Evolutionary conservation across 2,797 vertebrate species (phyloP).

Genomic region (Chrysolophus pictus): DNA sequence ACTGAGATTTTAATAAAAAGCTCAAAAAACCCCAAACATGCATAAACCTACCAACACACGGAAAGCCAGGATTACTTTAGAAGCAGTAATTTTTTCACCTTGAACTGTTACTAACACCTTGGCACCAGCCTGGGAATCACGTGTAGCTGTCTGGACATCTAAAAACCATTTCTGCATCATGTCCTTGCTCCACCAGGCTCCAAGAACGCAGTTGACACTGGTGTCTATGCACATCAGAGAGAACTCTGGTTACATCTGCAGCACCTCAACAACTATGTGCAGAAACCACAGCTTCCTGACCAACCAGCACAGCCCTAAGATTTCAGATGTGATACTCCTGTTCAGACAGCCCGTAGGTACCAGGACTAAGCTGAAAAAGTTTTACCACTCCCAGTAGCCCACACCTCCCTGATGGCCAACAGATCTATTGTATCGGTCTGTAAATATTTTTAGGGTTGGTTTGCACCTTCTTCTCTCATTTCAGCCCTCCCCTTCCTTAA

Average conservation of each 20-base stretch:
- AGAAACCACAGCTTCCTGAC: background rate
- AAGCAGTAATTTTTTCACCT: background rate
- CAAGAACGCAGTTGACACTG: background rate
- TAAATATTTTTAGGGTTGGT: background rate
- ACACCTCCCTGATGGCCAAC: background rate
- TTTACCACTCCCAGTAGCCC: background rate
- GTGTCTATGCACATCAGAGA: background rate
- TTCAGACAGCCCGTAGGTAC: background rate
- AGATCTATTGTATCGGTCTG: background rate
- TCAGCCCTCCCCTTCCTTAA: background rate
- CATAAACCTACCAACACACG: background rate
- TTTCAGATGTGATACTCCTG: rapidly evolving
- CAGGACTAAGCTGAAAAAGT: background rate
- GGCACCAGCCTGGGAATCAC: conserved; percentile 23
- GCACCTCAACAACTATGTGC: background rate
- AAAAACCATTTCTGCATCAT: conserved; percentile 21
- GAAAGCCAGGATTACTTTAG: background rate
- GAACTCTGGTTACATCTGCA: background rate
- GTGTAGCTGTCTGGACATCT: conserved; percentile 14
- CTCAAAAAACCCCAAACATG: background rate
- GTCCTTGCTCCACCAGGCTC: background rate
- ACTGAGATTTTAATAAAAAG: background rate
- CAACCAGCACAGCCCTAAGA: background rate
- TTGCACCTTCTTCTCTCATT: background rate
- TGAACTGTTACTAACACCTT: conserved; percentile 14